These are phyloP conservation scores for Gymnogyps californianus DNA, from an alignment of 2,113 vertebrate genomes.

Conservation along the genomic window DNA sequence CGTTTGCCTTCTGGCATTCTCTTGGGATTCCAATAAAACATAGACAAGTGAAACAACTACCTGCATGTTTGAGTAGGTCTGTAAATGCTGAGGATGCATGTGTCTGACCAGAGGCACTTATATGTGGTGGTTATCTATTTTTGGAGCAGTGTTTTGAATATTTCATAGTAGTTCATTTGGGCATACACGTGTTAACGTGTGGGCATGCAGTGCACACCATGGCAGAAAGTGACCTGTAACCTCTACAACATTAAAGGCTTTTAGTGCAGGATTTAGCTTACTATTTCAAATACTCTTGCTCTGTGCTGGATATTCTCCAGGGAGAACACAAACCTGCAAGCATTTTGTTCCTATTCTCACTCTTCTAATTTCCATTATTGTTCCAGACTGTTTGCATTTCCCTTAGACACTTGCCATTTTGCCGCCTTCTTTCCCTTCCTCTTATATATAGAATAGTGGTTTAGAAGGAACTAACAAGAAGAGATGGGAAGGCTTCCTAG, in stretches of 20 bases:
- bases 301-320: background rate
- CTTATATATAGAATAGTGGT: background rate
- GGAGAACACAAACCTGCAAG: background rate
- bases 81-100: background rate
- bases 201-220: background rate
- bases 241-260: background rate
- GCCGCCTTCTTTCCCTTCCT: background rate
- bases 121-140: background rate
- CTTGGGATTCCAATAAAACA: background rate
- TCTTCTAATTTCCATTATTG: background rate
- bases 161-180: background rate
- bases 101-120: background rate
- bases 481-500: background rate
- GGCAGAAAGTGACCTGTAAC: background rate
- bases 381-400: background rate
- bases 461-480: background rate
- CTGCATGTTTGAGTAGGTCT: background rate
- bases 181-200: background rate
- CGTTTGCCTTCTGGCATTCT: background rate
- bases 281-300: background rate
- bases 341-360: background rate
- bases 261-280: background rate
- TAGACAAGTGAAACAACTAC: background rate
- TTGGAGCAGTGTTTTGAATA: constrained; percentile 4
- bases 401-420: background rate